A percentile compares a stretch with the other conserved stretches of the same genome.
Evolutionary conservation across 92 coral and sea anemone species (phyloP).

Genomic region (Porites cylindrica): DNA sequence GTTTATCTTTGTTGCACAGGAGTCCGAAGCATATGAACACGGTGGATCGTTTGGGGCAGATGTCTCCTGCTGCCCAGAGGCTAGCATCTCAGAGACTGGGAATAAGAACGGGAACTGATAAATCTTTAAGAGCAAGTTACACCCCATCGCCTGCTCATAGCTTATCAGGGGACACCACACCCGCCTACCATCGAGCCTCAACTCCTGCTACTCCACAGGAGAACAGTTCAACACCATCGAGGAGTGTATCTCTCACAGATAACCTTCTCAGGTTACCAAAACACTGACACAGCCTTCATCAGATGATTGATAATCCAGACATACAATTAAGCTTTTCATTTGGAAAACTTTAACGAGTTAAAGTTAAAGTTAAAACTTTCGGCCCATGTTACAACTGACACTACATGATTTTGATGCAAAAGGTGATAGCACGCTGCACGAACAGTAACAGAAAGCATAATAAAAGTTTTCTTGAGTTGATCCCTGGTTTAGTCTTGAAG

Average conservation of each 20-base stretch:
- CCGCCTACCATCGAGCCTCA: conserved; percentile 57
- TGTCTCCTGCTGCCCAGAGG: conserved; percentile 97
- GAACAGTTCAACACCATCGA: conserved; percentile 54
- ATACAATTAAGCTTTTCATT: too few species aligned
- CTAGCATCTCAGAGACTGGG: conserved; percentile 94
- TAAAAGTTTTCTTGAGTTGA: too few species aligned
- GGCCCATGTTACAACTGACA: too few species aligned
- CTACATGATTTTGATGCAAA: too few species aligned
- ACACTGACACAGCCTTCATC: conserved; percentile 10
- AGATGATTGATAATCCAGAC: too few species aligned
- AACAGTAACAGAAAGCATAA: too few species aligned
- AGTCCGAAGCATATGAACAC: conserved; percentile 81
- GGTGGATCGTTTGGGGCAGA: conserved; percentile 80
- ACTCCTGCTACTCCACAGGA: conserved; percentile 74
- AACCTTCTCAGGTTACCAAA: conserved; percentile 87
- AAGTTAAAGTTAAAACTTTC: too few species aligned
- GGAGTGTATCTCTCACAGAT: conserved; percentile 80
- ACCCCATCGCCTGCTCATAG: conserved; percentile 82
- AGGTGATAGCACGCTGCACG: too few species aligned
- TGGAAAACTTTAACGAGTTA: too few species aligned
- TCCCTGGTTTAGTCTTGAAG: too few species aligned
- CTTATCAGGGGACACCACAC: conserved; percentile 61
- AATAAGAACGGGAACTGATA: conserved; percentile 93
- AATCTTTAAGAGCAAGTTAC: conserved; percentile 89
- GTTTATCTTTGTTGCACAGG: conserved; percentile 40